Base-by-base conservation (phyloP, 1,140 invertebrate species). In the Lepidotrigona ventralis region DNA sequence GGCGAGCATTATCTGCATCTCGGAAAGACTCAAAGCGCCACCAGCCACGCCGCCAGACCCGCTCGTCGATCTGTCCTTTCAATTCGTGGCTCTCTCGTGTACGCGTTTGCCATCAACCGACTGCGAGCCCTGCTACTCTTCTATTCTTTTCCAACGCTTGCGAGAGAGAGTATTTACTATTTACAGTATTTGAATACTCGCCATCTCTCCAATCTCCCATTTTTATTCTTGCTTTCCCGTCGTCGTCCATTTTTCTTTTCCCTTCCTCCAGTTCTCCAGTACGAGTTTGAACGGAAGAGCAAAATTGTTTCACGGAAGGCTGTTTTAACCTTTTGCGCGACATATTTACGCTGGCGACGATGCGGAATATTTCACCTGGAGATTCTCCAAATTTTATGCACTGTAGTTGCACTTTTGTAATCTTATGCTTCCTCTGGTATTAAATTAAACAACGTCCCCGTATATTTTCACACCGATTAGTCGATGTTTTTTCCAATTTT, bases 1-100 rank as follows among this genome's bases (percentile, higher is more conserved):
- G 19, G 33, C 72, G 11, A 76, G 39, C 19, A 69, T 77, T 82
- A 77, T 82, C 80, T 81, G 63, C 21, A 81, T 75, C 80, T 70
- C 63, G 73, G 23, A 77, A 77, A 81, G 23, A 54, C 54, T 79
- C 78, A 60, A 79, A 70, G 68, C 66, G 26, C 54, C 12, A 29
- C 23, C 39, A 46, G 39, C 39, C 9, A 46, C 33, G 33, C 19
- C 17, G 15, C 15, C 58, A 51, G 19, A 19, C 46, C 29, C 29
- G 33, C 33, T 12, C 8, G 54, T 74, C 39, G 56, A 80, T 73
- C 79, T 76, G 29, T 75, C 29, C 53, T 78, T 83, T 83, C 75
- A 64, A 64, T 64, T 63, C 29, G 39, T 8, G 33, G 33, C 39
- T 21, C 69, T 51, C 69, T 12, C 23, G 60, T 33, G 15, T 19